Evolutionary conservation across 2,888 invertebrate species (phyloP), one percentile per base, ranked within the genome.

Genomic region (Netelia melanura): DNA sequence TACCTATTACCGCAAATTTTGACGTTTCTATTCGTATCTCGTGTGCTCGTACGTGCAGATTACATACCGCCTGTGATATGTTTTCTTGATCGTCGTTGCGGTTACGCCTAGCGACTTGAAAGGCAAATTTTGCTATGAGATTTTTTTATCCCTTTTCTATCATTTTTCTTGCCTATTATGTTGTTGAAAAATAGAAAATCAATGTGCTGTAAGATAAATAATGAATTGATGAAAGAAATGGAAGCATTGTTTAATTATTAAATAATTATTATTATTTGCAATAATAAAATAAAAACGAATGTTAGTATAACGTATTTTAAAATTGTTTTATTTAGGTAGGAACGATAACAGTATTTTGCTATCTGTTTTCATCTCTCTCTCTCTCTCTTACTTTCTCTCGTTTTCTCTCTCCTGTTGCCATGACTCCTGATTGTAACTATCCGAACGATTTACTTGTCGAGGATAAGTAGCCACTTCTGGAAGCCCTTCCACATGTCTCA

Each of bases 1-100:
- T 84, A 80, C 83, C 89, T 88, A 89, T 90, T 89, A 89, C 87
- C 48, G 85, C 84, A 88, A 90, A 58, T 91, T 91, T 90, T 89
- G 89, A 91, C 89, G 90, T 90, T 91, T 92, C 91, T 89, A 92
- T 91, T 90, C 87, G 87, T 83, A 81, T 70, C 80, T 84, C 79
- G 86, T 75, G 74, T 17, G 48, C 10, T 10, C 48, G 14, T 48
- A 48, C 14, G 48, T 10, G 48, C 11, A 48, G 10, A 48, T 14
- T 48, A 10, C 48, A 48, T 48, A 48, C 48, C 48, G 30, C 30
- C 3, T 30, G 3, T 30, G 30, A 30, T 30, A 30, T 30, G 30
- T 30, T 30, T 30, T 30, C 30, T 30, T 5, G 30, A 30, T 30
- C 30, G 30, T 30, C 6, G 30, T 30, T 30, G 30, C 30, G 30